Percentiles rank a stretch among this genome's conserved stretches.
phyloP scores from a whole-genome alignment of 2,113 vertebrate genomes.

The Eclectus roratus region DNA sequence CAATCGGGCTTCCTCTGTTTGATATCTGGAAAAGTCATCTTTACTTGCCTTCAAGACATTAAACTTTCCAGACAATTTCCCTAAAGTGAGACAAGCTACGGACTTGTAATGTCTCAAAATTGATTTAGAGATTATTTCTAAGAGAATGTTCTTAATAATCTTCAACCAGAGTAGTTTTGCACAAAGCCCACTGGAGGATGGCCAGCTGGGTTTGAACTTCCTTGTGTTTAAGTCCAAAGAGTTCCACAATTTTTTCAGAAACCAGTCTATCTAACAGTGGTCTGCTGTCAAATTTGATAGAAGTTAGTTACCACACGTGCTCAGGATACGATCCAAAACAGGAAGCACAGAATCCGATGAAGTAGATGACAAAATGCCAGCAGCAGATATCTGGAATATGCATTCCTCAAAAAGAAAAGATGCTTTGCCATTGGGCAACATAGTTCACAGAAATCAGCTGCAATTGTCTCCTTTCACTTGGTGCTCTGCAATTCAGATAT shows the following conservation, averaged over 20 bases:
- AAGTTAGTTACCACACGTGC: conserved; percentile 35
- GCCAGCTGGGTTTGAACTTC: conserved; percentile 11
- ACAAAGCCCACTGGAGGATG: not conserved
- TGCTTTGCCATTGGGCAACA: conserved; percentile 25
- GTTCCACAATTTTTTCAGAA: conserved; percentile 22
- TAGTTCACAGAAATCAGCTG: conserved; percentile 30
- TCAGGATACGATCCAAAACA: conserved; percentile 30
- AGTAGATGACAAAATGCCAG: conserved; percentile 34
- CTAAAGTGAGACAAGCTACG: not conserved
- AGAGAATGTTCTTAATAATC: not conserved
- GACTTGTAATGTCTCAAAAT: conserved; percentile 4
- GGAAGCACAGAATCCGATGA: conserved; percentile 46
- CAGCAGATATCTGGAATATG: conserved; percentile 57
- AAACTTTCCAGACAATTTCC: conserved; percentile 4
- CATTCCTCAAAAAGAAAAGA: conserved; percentile 33
- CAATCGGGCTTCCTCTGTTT: not conserved
- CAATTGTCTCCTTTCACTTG: conserved; percentile 9
- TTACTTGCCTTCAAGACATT: not conserved
- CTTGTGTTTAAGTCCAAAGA: not conserved
- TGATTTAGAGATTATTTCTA: conserved; percentile 37
- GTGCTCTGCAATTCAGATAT: conserved; percentile 25
- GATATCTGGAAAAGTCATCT: conserved; percentile 18
- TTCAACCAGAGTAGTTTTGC: not conserved
- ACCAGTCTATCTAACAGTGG: not conserved
- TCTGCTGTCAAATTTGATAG: conserved; percentile 40